These are phyloP conservation scores for Thryonomys swinderianus DNA, from an alignment of 2,113 vertebrate species.

Conservation along the genomic window DNA sequence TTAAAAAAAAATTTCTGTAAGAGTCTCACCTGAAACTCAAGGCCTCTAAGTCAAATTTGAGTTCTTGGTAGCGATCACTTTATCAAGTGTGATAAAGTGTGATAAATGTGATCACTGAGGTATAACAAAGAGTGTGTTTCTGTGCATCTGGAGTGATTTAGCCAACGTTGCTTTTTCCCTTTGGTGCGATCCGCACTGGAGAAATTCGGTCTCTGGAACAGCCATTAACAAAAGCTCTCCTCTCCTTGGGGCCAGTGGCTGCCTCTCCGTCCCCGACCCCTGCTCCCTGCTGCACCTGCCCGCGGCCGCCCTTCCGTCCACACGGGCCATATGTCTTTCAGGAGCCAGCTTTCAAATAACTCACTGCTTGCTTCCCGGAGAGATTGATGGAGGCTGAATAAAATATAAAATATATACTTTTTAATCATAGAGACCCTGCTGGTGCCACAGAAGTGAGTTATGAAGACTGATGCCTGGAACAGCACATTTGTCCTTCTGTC, in stretches of 20 bases:
- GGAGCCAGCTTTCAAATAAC: not conserved
- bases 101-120: no score
- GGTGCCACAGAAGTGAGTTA: not conserved
- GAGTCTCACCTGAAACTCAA: not conserved
- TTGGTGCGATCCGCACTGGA: not conserved
- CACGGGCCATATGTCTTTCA: not conserved
- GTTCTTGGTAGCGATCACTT: not conserved
- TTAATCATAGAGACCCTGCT: not conserved
- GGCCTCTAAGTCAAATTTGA: not conserved
- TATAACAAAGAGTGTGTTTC: not conserved
- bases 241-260: not conserved
- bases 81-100: not conserved
- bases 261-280: not conserved
- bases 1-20: not conserved
- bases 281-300: not conserved
- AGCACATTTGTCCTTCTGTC: not conserved
- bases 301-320: not conserved
- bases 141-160: not conserved
- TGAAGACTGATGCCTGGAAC: not conserved
- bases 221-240: not conserved
- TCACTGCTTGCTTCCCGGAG: not conserved
- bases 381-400: conserved; percentile 30
- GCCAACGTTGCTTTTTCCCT: not conserved
- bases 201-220: not conserved
- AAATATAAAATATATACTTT: conserved; percentile 40